Percentiles rank a stretch among this genome's conserved stretches.
Conservation (phyloP, 2,888 invertebrate species). For the Taenaris catops region DNA sequence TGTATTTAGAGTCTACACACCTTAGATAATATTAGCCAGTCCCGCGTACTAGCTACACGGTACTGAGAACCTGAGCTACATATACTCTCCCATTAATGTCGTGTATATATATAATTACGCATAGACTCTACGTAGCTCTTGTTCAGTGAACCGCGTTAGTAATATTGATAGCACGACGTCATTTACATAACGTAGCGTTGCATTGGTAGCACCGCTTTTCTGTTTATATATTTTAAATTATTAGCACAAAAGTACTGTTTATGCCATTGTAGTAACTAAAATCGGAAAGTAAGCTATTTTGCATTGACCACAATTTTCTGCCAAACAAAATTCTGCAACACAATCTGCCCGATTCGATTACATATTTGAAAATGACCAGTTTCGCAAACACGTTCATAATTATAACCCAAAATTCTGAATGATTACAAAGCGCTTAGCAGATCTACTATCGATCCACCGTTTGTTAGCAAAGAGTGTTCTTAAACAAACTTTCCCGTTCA, state of each 20-base stretch:
- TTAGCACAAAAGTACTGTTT: conserved; percentile 29
- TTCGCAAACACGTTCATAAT: conserved; percentile 10
- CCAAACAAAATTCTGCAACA: conserved; percentile 34
- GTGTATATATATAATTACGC: too few species aligned
- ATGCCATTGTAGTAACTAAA: conserved; percentile 50
- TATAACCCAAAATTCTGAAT: conserved; percentile 16
- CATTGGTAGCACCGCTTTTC: too few species aligned
- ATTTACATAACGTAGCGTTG: too few species aligned
- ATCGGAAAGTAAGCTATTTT: conserved; percentile 49
- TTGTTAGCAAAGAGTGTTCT: conserved; percentile 3
- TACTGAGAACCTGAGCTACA: too few species aligned
- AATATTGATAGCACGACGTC: too few species aligned
- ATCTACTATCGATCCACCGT: conserved; percentile 2
- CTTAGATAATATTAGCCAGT: too few species aligned
- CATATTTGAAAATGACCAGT: conserved; percentile 14
- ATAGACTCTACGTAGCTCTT: too few species aligned
- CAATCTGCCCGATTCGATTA: conserved; percentile 5
- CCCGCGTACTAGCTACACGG: too few species aligned
- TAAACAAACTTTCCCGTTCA: conserved; percentile 11
- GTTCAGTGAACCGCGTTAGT: too few species aligned
- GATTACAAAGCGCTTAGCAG: conserved; percentile 3
- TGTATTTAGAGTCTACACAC: too few species aligned
- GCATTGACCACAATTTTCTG: conserved; percentile 40
- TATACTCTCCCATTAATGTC: too few species aligned
- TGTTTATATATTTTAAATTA: too few species aligned